Evolutionary conservation across 2,113 vertebrate species (phyloP), one percentile per base, ranked within the genome.

Genomic region (Podarcis raffonei): DNA sequence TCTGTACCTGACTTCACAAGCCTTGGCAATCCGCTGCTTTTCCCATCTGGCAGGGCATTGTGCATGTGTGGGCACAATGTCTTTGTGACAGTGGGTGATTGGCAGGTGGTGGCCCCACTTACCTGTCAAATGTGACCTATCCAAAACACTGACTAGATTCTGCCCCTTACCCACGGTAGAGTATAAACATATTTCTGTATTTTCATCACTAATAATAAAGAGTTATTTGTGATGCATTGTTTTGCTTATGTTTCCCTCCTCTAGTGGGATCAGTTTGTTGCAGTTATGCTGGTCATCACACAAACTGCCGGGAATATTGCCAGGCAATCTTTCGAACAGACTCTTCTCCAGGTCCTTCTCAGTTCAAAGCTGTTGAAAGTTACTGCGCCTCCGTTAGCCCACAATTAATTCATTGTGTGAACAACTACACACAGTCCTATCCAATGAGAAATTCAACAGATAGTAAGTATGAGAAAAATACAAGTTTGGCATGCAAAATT

Each of bases 301-400:
- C 99, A 27, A 99, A 98, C 96, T 99, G 99, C 87, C 96, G 98
- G 37, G 99, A 99, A 81, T 99, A 98, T 94, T 99, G 99, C 92
- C 99, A 99, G 96, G 99, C 99, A 82, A 99, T 99, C 96, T 99
- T 99, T 95, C 98, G 99, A 92, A 99, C 98, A 8, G 99, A 99
- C 95, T 99, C 99, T 1, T 98, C 98, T 72, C 99, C 99, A 86
- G 98, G 98, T 1, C 97, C 98, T 23, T 99, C 98, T 57, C 99
- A 99, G 95, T 99, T 99, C 94, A 99, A 97, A 91, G 98, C 98
- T 2, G 98, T 99, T 92, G 98, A 97, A 92, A 99, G 97, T 88
- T 99, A 99, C 93, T 99, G 99, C 93, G 98, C 98, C 35, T 98
- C 97, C 76, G 96, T 99, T 92, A 99, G 98, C 74, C 96, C 98